phyloP scores from a whole-genome alignment of 2,797 vertebrate genomes.

The Trichosurus vulpecula region DNA sequence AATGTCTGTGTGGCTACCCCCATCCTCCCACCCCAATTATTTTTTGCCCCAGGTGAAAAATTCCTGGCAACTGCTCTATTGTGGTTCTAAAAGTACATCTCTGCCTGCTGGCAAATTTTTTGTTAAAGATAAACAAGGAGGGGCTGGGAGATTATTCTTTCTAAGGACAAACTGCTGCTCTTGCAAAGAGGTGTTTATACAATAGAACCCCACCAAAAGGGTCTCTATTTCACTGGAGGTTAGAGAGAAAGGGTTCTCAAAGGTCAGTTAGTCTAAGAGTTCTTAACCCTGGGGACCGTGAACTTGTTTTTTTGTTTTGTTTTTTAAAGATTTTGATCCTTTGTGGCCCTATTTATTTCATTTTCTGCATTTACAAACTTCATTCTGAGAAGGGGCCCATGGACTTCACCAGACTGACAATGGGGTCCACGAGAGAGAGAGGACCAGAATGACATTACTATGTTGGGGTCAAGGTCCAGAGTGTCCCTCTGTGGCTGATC shows the following conservation, averaged over 20 bases:
- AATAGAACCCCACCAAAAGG: not conserved
- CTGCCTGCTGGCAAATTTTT: not conserved
- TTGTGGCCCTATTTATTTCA: not conserved
- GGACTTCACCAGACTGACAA: not conserved
- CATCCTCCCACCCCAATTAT: not conserved
- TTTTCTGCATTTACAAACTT: not conserved
- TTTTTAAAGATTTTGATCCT: not conserved
- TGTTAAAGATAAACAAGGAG: not conserved
- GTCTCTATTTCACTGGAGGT: not conserved
- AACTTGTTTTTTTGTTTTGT: not conserved
- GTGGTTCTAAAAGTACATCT: not conserved
- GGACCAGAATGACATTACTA: not conserved
- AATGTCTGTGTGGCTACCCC: not conserved
- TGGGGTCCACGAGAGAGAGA: not conserved
- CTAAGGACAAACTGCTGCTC: not conserved
- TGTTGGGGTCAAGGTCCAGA: not conserved
- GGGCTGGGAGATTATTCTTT: not conserved
- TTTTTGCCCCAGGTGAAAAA: not conserved
- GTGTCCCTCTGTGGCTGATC: not conserved
- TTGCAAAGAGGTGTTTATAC: not conserved
- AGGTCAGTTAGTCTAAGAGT: not conserved
- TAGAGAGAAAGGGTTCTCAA: not conserved
- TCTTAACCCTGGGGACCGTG: not conserved
- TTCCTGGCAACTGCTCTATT: not conserved
- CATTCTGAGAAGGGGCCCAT: not conserved